phyloP scores from a whole-genome alignment of 1,140 invertebrate species.

The Bombus sylvicola region DNA sequence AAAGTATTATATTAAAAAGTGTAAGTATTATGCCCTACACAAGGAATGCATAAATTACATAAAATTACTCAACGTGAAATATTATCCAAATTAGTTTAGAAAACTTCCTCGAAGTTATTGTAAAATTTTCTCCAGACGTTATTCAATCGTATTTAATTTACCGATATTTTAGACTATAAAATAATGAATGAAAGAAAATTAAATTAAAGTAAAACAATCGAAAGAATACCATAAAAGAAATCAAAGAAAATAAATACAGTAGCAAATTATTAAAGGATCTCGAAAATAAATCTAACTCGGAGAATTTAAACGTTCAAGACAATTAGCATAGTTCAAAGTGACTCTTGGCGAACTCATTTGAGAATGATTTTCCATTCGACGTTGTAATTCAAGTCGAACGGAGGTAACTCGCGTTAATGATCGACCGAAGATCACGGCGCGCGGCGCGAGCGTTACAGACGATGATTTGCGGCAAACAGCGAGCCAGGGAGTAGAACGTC shows the following conservation, averaged over 20 bases:
- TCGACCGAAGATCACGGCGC: slow-evolving; percentile 11
- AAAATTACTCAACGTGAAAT: too few relatives aligned
- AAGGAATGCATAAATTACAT: too few relatives aligned
- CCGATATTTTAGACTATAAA: too few relatives aligned
- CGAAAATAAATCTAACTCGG: background rate
- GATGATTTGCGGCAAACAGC: slow-evolving; percentile 30
- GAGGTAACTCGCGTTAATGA: slow-evolving; percentile 1
- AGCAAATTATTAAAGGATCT: background rate
- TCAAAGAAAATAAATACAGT: background rate
- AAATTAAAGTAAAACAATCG: background rate
- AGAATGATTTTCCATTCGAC: background rate
- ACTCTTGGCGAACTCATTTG: background rate
- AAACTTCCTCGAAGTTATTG: too few relatives aligned
- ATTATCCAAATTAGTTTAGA: too few relatives aligned
- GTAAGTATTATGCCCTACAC: too few relatives aligned
- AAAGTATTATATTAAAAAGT: too few relatives aligned
- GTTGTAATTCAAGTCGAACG: background rate
- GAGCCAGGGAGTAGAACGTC: slow-evolving; percentile 18
- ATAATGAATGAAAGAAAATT: background rate
- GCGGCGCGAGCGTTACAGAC: background rate
- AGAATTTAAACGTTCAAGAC: background rate
- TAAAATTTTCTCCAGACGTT: too few relatives aligned
- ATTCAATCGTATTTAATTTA: too few relatives aligned
- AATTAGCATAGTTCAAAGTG: background rate
- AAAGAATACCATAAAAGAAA: background rate